phyloP scores from a whole-genome alignment of 2,113 vertebrate genomes.

The Megaceryle maxima region DNA sequence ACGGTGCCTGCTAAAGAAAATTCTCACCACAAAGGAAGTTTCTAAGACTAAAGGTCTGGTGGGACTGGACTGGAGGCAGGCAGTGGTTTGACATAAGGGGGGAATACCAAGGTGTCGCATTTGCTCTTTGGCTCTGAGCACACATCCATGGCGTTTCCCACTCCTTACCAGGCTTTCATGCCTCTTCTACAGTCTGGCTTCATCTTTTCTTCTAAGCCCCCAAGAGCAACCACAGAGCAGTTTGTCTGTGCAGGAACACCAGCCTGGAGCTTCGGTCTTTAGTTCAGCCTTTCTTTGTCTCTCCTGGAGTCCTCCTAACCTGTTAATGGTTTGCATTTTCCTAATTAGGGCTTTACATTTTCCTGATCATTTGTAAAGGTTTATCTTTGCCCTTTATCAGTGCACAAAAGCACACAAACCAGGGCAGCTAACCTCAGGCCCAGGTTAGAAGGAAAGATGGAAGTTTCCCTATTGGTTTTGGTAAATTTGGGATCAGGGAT shows the following conservation, averaged over 20 bases:
- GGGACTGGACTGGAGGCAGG: background rate
- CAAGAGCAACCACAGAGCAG: fast-evolving
- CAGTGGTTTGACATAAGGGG: fast-evolving
- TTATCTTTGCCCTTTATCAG: background rate
- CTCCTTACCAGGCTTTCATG: background rate
- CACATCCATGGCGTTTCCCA: background rate
- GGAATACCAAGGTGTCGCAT: background rate
- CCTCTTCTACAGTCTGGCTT: background rate
- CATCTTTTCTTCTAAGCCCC: background rate
- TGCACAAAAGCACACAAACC: background rate
- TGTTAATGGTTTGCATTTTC: background rate
- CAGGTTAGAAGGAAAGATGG: background rate
- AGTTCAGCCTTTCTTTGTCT: background rate
- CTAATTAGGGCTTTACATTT: background rate
- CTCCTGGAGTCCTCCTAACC: background rate
- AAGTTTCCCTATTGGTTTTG: background rate
- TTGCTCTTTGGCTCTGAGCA: background rate
- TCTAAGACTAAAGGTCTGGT: fast-evolving
- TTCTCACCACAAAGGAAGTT: background rate
- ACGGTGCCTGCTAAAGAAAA: background rate
- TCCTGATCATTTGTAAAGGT: background rate
- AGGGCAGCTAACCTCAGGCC: background rate
- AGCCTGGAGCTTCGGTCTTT: background rate
- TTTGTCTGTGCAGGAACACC: background rate
- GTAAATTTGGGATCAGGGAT: background rate